These are phyloP conservation scores for Anolis sagrei DNA, from an alignment of 2,113 vertebrate genomes.

Conservation along the genomic window DNA sequence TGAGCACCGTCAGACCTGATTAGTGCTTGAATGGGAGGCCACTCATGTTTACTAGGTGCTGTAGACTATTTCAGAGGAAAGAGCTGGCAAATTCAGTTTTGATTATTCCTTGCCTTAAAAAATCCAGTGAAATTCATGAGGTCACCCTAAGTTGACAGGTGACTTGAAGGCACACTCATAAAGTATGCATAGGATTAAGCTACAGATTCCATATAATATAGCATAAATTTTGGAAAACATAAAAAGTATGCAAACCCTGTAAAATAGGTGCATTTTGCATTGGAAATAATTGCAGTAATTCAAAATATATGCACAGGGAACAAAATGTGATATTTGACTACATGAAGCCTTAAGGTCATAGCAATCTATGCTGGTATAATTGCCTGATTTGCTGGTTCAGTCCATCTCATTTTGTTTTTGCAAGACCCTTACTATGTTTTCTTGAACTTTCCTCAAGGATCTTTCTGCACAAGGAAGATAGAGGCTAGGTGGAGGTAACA, in stretches of 20 bases:
- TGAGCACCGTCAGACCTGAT: no score
- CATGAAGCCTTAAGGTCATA: background rate
- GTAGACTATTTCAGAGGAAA: no score
- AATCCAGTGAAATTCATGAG: no score
- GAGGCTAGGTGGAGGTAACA: background rate
- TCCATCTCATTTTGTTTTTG: background rate
- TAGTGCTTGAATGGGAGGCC: no score
- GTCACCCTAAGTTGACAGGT: no score
- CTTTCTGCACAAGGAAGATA: background rate
- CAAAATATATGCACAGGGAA: background rate
- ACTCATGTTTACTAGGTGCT: no score
- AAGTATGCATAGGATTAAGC: background rate
- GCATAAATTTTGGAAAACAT: background rate
- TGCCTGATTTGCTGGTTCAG: background rate
- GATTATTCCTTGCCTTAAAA: no score
- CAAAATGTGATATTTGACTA: background rate
- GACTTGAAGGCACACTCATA: no score
- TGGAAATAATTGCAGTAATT: background rate
- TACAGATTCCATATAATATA: background rate
- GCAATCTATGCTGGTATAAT: background rate
- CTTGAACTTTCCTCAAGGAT: fast-evolving
- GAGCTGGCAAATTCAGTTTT: no score
- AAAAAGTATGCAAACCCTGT: background rate
- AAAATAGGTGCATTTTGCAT: background rate
- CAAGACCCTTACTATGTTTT: background rate